Conservation (phyloP, 2,888 invertebrate genomes). For the Melinaea marsaeus region DNA sequence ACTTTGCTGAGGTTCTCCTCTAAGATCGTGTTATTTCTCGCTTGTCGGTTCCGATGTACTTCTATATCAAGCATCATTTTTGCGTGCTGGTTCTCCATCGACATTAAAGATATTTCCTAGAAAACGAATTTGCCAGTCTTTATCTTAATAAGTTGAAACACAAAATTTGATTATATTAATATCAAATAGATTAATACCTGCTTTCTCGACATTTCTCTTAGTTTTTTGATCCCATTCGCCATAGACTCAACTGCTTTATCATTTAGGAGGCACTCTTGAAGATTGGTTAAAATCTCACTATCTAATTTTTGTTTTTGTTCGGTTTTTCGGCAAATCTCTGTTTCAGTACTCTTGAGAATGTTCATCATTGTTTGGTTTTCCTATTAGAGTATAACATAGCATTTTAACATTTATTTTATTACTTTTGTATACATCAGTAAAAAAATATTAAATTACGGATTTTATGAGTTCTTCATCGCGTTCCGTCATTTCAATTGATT, state of each 20-base stretch:
- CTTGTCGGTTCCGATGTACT: slow-evolving; percentile 62
- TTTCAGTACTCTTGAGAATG: slow-evolving; percentile 54
- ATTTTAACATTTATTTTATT: background rate
- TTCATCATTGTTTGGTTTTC: slow-evolving; percentile 69
- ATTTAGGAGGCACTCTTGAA: slow-evolving; percentile 83
- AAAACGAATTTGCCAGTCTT: slow-evolving; percentile 3
- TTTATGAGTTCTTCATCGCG: slow-evolving; percentile 77
- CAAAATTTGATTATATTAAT: too few relatives aligned
- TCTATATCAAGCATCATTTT: slow-evolving; percentile 79
- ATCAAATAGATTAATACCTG: slow-evolving; percentile 50
- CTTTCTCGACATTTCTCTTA: slow-evolving; percentile 69
- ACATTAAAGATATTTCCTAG: slow-evolving; percentile 74
- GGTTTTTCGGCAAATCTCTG: slow-evolving; percentile 68
- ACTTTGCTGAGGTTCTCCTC: slow-evolving; percentile 54
- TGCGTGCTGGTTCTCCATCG: slow-evolving; percentile 78
- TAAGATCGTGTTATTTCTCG: slow-evolving; percentile 49
- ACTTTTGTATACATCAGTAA: background rate
- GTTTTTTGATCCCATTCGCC: slow-evolving; percentile 70
- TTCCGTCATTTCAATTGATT: slow-evolving; percentile 80
- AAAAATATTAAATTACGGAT: slow-evolving; percentile 41
- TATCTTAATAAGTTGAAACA: slow-evolving; percentile 3
- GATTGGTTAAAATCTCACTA: slow-evolving; percentile 78
- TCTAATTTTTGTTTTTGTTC: slow-evolving; percentile 80
- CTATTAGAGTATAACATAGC: slow-evolving; percentile 41
- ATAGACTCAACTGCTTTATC: slow-evolving; percentile 81